phyloP scores from a whole-genome alignment of 2,113 vertebrate species.

The Catharus bicknelli region DNA sequence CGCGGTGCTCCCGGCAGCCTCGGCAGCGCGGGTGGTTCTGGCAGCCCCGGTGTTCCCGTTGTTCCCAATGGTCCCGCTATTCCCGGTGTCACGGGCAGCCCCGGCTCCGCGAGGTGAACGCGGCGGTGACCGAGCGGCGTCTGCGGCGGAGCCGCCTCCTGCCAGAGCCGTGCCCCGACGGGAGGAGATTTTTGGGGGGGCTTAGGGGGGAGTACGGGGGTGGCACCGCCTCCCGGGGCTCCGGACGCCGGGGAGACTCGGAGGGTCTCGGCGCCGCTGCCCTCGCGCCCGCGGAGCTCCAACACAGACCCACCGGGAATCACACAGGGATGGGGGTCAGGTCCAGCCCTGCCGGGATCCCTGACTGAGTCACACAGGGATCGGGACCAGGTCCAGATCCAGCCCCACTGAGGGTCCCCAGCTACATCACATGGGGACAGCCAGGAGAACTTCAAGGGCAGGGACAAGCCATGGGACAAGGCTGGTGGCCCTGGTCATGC shows the following conservation, averaged over 20 bases:
- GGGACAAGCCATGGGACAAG: background rate
- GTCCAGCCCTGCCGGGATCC: background rate
- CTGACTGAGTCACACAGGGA: fast-evolving
- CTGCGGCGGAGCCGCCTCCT: constrained; percentile 2
- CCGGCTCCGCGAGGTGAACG: background rate
- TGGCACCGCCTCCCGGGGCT: background rate
- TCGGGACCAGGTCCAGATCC: background rate
- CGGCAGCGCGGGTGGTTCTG: background rate
- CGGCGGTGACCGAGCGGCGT: background rate
- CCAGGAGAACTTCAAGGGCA: background rate
- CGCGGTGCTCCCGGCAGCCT: background rate
- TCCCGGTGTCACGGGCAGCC: background rate
- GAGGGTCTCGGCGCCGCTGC: background rate
- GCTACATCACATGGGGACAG: fast-evolving
- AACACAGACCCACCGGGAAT: background rate
- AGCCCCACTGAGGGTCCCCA: fast-evolving
- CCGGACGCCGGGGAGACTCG: background rate
- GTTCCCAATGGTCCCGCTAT: fast-evolving
- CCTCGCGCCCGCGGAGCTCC: background rate
- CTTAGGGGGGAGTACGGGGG: background rate
- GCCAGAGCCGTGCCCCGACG: background rate
- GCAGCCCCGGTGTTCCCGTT: background rate
- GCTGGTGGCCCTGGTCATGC: background rate
- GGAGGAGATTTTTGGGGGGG: background rate
- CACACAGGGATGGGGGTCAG: background rate